Evolutionary conservation across 2,888 invertebrate species (phyloP).

Genomic region (Liodrosophila aerea): DNA sequence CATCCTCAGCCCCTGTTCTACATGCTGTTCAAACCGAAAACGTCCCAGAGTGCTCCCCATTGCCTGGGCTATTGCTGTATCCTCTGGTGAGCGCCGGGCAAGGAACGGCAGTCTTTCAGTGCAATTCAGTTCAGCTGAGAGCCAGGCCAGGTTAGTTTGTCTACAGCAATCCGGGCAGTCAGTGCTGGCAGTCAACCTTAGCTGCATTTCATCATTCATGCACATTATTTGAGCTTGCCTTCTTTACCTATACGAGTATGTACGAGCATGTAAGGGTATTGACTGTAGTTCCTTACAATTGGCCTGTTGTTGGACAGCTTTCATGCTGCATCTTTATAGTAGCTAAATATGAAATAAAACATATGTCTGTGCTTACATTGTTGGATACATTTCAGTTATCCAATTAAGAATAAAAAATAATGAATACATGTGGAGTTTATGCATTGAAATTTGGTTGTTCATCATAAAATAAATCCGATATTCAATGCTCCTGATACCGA

Average conservation of each 20-base stretch:
- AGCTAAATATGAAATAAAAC: no score
- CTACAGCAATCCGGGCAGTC: conserved; percentile 30
- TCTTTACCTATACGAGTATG: conserved; percentile 10
- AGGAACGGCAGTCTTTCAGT: conserved; percentile 20
- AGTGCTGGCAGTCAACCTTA: conserved; percentile 60
- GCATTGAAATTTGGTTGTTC: no score
- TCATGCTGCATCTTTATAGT: no score
- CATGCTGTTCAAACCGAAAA: no score
- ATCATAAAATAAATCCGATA: no score
- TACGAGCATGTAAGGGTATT: conserved; percentile 6
- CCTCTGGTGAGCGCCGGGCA: conserved; percentile 15
- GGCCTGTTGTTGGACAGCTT: no score
- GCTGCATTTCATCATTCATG: conserved; percentile 78
- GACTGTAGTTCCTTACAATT: background rate
- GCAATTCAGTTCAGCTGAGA: background rate
- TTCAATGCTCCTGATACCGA: no score
- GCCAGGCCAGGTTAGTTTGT: conserved; percentile 1
- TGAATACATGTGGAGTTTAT: no score
- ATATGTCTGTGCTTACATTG: no score
- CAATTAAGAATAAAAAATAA: no score
- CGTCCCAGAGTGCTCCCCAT: background rate
- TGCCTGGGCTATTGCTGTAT: background rate
- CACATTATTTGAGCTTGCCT: conserved; percentile 64
- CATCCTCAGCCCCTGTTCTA: background rate
- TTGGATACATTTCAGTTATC: no score